Evolutionary conservation across 1,140 invertebrate genomes (phyloP).

Genomic region (Chrysoperla carnea): DNA sequence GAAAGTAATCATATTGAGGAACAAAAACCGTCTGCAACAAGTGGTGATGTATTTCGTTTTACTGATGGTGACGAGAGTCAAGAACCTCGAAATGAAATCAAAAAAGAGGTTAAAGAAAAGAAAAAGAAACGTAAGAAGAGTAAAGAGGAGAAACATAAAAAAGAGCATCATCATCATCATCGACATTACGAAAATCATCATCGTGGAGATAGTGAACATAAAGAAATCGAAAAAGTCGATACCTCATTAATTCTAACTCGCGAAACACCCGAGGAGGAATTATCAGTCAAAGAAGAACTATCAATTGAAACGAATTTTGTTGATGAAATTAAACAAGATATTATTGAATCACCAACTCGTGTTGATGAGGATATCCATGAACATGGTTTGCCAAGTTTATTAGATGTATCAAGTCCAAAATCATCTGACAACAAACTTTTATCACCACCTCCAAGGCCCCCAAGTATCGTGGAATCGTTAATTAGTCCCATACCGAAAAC

Average conservation of each 20-base stretch:
- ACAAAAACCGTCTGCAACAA: conserved; percentile 10
- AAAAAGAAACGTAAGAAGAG: conserved; percentile 70
- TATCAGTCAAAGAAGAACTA: conserved; percentile 8
- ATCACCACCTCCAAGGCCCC: conserved; percentile 20
- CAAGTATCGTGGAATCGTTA: conserved; percentile 23
- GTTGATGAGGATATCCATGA: conserved; percentile 4
- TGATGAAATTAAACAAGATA: conserved; percentile 4
- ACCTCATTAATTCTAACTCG: conserved; percentile 1
- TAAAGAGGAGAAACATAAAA: conserved; percentile 52
- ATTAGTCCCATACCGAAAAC: conserved; percentile 38
- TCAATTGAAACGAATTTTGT: background rate
- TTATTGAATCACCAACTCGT: conserved; percentile 3
- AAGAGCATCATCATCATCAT: conserved; percentile 45
- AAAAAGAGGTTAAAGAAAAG: conserved; percentile 50
- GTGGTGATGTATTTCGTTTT: conserved; percentile 35
- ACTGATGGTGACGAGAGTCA: conserved; percentile 31
- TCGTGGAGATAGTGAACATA: conserved; percentile 10
- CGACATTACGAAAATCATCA: conserved; percentile 26
- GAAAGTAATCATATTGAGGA: conserved; percentile 1
- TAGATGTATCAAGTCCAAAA: conserved; percentile 14
- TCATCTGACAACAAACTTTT: conserved; percentile 5
- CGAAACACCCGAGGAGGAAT: conserved; percentile 7
- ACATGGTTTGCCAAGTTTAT: conserved; percentile 16
- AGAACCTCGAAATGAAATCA: conserved; percentile 7
- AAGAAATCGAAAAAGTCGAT: conserved; percentile 10